Evolutionary conservation across 2,113 vertebrate species (phyloP).

Genomic region (Chaetodon auriga): DNA sequence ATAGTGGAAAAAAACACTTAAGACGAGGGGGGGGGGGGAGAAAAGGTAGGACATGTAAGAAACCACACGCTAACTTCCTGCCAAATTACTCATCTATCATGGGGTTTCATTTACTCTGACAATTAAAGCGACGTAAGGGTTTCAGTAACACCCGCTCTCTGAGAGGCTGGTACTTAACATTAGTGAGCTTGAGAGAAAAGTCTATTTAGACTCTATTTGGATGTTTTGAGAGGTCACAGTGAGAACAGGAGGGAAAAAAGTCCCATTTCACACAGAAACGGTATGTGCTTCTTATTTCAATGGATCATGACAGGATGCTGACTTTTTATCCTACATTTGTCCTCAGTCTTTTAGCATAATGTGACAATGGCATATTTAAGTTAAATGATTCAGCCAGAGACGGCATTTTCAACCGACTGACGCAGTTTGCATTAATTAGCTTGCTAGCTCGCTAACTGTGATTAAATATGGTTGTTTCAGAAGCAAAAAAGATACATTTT

Average conservation of each 20-base stretch:
- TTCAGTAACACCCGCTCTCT: conserved; percentile 24
- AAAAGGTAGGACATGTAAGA: conserved; percentile 68
- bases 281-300: neutral
- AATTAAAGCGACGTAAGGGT: conserved; percentile 45
- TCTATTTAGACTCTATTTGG: neutral
- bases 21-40: conserved; percentile 15
- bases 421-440: no score
- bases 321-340: neutral
- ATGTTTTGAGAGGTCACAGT: neutral
- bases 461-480: neutral
- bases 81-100: conserved; percentile 74
- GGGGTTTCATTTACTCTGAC: conserved; percentile 61
- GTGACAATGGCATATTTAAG: no score
- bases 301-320: neutral
- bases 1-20: conserved; percentile 79
- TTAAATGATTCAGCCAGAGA: no score
- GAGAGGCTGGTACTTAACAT: neutral
- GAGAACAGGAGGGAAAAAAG: neutral
- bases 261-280: neutral
- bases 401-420: no score
- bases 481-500: neutral
- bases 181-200: neutral
- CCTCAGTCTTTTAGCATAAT: neutral
- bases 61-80: conserved; percentile 70
- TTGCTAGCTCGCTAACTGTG: neutral